These are phyloP conservation scores for Chrysotoxum bicinctum DNA, from an alignment of 2,888 invertebrate genomes.

Conservation along the genomic window DNA sequence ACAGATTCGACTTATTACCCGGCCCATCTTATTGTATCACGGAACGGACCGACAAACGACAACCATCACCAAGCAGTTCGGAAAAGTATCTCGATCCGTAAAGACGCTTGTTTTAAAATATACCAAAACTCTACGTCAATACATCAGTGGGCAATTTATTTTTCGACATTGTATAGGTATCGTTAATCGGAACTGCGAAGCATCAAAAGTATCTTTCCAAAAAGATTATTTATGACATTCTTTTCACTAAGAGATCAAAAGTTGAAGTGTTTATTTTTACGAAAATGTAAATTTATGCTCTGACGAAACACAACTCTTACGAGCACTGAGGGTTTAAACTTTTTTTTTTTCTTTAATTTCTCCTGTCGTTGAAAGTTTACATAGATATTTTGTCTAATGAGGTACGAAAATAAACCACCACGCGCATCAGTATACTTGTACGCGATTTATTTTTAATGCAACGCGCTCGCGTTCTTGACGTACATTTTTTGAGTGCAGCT, in stretches of 20 bases:
- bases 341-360: background rate
- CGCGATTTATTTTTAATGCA: slow-evolving; percentile 55
- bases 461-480: slow-evolving; percentile 34
- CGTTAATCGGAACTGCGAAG: slow-evolving; percentile 1
- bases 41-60: background rate
- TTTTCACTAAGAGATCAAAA: slow-evolving; percentile 58
- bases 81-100: slow-evolving; percentile 40
- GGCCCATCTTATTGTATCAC: background rate
- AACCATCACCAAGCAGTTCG: slow-evolving; percentile 28
- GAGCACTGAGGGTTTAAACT: background rate
- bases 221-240: slow-evolving; percentile 60
- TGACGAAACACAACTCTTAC: slow-evolving; percentile 30
- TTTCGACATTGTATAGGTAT: slow-evolving; percentile 6
- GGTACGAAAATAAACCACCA: slow-evolving; percentile 58
- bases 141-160: slow-evolving; percentile 34
- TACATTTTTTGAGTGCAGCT: slow-evolving; percentile 41
- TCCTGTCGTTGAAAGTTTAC: slow-evolving; percentile 11
- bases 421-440: slow-evolving; percentile 29
- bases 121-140: slow-evolving; percentile 25
- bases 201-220: background rate
- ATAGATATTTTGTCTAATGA: slow-evolving; percentile 35
- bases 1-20: slow-evolving; percentile 27
- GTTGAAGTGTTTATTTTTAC: slow-evolving; percentile 61
- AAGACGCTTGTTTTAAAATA: slow-evolving; percentile 30
- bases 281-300: slow-evolving; percentile 20